These are phyloP conservation scores for Mustela nigripes DNA, from an alignment of 2,113 vertebrate genomes.

Conservation along the genomic window DNA sequence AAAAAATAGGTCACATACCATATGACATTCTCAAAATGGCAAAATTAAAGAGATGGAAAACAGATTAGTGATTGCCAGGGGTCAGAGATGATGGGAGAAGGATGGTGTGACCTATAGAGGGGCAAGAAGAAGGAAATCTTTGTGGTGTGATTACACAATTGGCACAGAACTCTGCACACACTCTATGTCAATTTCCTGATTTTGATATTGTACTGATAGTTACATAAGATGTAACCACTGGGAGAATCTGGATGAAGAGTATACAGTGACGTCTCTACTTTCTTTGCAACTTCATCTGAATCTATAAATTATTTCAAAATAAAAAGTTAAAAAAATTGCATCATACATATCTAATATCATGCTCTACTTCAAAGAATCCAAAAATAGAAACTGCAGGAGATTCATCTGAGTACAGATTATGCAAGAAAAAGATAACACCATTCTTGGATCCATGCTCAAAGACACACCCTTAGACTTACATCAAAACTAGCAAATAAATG, in stretches of 20 bases:
- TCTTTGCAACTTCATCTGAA: slow-evolving; percentile 34
- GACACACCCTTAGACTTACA: not conserved
- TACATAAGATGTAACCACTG: not conserved
- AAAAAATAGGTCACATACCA: not conserved
- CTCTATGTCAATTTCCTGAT: not conserved
- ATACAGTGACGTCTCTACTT: slow-evolving; percentile 2
- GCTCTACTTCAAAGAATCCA: slow-evolving; percentile 67
- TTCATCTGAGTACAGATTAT: slow-evolving; percentile 49
- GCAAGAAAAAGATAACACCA: slow-evolving; percentile 39
- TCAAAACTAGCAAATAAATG: slow-evolving; percentile 9
- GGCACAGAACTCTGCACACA: not conserved
- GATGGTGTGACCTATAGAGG: not conserved
- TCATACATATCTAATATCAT: slow-evolving; percentile 74
- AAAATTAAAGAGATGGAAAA: slow-evolving; percentile 10
- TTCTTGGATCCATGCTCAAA: slow-evolving; percentile 27
- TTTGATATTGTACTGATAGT: not conserved
- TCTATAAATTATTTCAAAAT: slow-evolving; percentile 70
- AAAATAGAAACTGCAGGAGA: slow-evolving; percentile 73
- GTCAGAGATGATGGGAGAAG: not conserved
- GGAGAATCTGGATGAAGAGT: not conserved
- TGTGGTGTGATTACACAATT: not conserved
- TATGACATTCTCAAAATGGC: not conserved
- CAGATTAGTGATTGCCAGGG: not conserved
- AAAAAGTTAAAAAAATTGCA: slow-evolving; percentile 64
- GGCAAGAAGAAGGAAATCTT: not conserved